Percentiles rank a stretch among this genome's conserved stretches.
These are phyloP conservation scores for Actinemys pallida DNA, from an alignment of 2,113 vertebrate genomes.

Conservation along the genomic window DNA sequence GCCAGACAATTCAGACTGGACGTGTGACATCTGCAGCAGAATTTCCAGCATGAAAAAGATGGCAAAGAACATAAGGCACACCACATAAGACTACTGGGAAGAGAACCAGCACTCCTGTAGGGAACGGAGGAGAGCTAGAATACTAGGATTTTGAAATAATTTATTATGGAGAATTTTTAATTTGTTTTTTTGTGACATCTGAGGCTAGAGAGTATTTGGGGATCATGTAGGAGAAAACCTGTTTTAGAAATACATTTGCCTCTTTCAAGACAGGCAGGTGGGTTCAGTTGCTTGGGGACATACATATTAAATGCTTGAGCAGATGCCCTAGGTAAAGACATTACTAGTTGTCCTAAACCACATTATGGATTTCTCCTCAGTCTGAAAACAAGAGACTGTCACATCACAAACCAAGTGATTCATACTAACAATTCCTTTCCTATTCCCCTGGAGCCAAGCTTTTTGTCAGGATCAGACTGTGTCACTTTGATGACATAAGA, in stretches of 20 bases:
- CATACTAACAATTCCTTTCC: neutral
- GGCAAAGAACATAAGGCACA: neutral
- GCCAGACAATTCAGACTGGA: neutral
- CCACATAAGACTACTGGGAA: neutral
- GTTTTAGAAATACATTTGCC: neutral
- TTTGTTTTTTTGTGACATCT: neutral
- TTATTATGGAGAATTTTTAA: neutral
- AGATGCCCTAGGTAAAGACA: neutral
- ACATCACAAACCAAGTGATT: neutral
- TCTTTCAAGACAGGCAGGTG: neutral
- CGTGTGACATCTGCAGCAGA: neutral
- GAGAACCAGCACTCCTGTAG: neutral
- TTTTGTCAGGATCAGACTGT: neutral
- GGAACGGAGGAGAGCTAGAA: neutral
- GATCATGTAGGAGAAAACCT: neutral
- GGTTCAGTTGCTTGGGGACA: neutral
- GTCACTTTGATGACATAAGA: neutral
- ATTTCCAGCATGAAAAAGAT: neutral
- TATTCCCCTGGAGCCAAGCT: neutral
- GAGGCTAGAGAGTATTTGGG: neutral
- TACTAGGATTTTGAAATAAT: neutral
- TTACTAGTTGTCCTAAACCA: neutral
- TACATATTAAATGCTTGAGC: neutral
- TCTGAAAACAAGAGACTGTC: neutral
- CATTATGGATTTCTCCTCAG: fast-evolving